A percentile compares a stretch with the other conserved stretches of the same genome.
These are phyloP conservation scores for Zeugodacus cucurbitae DNA, from an alignment of 1,140 invertebrate species.

Conservation along the genomic window DNA sequence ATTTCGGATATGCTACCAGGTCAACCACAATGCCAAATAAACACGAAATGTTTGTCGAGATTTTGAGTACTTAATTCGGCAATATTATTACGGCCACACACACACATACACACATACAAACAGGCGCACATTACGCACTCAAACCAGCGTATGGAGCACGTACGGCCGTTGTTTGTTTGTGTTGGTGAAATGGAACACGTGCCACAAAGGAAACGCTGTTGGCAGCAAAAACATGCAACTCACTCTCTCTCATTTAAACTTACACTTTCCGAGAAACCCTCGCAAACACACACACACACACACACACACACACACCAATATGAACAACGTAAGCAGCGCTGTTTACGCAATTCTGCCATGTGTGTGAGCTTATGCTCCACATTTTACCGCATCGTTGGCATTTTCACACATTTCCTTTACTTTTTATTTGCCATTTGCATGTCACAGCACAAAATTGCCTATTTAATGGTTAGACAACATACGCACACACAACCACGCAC, in stretches of 20 bases:
- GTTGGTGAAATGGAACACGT: background rate
- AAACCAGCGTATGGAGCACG: background rate
- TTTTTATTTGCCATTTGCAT: background rate
- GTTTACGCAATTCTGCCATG: background rate
- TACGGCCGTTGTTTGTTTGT: background rate
- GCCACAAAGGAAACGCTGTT: background rate
- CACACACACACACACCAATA: background rate
- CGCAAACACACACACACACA: background rate
- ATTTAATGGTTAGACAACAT: background rate
- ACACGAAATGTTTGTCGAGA: background rate
- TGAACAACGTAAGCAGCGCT: background rate
- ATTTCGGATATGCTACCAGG: background rate
- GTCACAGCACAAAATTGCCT: background rate
- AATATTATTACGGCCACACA: background rate
- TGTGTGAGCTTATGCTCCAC: background rate
- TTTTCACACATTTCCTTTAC: background rate
- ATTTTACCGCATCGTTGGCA: background rate
- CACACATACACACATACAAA: background rate
- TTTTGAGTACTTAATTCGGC: background rate
- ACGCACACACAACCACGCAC: background rate
- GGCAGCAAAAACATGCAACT: background rate
- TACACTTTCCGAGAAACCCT: background rate
- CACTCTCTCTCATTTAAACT: background rate
- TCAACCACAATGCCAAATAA: background rate
- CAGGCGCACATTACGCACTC: background rate